These are phyloP conservation scores for Trogon surrucura DNA, from an alignment of 2,113 vertebrate genomes.

Conservation along the genomic window DNA sequence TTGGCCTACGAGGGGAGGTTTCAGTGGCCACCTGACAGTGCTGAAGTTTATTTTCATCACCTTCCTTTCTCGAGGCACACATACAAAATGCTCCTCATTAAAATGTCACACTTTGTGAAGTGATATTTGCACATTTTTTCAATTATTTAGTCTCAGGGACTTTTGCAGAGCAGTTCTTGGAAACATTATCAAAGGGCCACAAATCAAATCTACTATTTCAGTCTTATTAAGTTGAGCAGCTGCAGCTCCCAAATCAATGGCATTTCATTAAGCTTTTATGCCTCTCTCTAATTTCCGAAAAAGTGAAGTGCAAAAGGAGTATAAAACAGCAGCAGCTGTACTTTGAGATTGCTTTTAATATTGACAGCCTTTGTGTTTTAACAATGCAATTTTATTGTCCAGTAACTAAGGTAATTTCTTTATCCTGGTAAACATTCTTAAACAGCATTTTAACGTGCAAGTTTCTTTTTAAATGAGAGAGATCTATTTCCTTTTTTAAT, in stretches of 20 bases:
- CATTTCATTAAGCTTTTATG: slow-evolving; percentile 75
- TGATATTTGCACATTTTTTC: slow-evolving; percentile 73
- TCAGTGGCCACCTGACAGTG: slow-evolving; percentile 40
- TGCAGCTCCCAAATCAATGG: slow-evolving; percentile 68
- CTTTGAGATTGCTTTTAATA: slow-evolving; percentile 68
- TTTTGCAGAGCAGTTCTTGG: slow-evolving; percentile 41
- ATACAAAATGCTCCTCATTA: slow-evolving; percentile 66
- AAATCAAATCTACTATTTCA: slow-evolving; percentile 76
- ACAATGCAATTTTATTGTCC: slow-evolving; percentile 72
- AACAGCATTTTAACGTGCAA: slow-evolving; percentile 25
- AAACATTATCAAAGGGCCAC: slow-evolving; percentile 70
- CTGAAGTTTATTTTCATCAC: slow-evolving; percentile 69
- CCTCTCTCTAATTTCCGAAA: slow-evolving; percentile 70
- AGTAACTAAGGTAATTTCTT: slow-evolving; percentile 57
- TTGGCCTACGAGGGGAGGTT: slow-evolving; percentile 24
- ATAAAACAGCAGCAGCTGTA: slow-evolving; percentile 72
- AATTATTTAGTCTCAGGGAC: slow-evolving; percentile 77
- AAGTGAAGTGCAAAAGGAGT: slow-evolving; percentile 69
- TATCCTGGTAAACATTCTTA: slow-evolving; percentile 12
- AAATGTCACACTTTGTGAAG: slow-evolving; percentile 69
- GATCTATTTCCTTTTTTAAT: slow-evolving; percentile 51
- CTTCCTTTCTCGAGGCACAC: slow-evolving; percentile 38
- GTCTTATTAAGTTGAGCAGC: slow-evolving; percentile 78
- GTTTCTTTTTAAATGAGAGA: slow-evolving; percentile 40
- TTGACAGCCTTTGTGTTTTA: slow-evolving; percentile 62